Conservation (phyloP, 2,797 vertebrate species). For the Manis javanica region DNA sequence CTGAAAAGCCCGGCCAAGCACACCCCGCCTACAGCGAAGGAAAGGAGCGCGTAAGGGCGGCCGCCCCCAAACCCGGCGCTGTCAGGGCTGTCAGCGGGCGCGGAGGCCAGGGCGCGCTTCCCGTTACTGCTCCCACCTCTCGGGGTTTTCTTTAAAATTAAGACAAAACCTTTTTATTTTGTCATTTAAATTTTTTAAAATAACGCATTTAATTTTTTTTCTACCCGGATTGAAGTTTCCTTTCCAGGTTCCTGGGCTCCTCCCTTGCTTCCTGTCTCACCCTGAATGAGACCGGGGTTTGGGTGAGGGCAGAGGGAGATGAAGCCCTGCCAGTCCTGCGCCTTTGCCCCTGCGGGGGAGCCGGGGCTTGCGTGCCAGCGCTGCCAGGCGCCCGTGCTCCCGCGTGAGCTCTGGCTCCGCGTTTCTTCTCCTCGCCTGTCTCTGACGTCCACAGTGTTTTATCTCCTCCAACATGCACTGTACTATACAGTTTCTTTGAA, state of each 20-base stretch:
- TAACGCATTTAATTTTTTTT: neutral
- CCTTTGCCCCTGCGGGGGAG: neutral
- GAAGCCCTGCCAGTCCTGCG: no score
- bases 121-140: neutral
- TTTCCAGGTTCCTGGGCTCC: neutral
- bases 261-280: neutral
- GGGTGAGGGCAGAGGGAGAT: neutral
- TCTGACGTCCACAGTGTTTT: neutral
- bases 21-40: neutral
- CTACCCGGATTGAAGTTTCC: neutral
- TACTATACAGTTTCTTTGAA: neutral
- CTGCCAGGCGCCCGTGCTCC: accelerated
- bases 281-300: neutral
- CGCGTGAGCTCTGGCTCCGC: no score
- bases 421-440: neutral
- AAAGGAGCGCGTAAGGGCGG: no score
- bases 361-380: no score
- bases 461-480: neutral
- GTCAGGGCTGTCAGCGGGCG: neutral
- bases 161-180: neutral
- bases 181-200: neutral
- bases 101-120: neutral
- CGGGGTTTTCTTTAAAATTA: neutral
- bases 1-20: neutral
- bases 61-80: neutral